Evolutionary conservation across 2,888 invertebrate genomes (phyloP).

Genomic region (Drosophila niveifrons): DNA sequence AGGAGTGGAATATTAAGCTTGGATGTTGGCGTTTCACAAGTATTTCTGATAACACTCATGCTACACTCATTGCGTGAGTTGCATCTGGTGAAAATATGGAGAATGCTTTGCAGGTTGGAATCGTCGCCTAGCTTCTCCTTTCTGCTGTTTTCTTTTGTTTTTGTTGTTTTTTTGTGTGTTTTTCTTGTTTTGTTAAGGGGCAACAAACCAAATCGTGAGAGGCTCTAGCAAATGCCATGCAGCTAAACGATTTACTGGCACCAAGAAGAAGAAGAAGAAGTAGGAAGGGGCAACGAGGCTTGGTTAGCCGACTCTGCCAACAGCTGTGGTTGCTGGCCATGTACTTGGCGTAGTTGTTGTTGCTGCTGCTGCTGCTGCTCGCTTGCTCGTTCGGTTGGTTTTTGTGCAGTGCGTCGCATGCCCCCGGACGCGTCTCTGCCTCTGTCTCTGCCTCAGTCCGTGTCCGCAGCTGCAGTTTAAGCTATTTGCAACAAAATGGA

Average conservation of each 20-base stretch:
- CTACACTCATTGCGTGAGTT: conserved; percentile 35
- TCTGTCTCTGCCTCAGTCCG: background rate
- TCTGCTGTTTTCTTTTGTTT: no score
- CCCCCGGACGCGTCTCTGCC: conserved; percentile 6
- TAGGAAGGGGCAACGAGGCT: background rate
- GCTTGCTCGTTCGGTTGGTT: conserved; percentile 45
- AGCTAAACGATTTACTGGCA: conserved; percentile 64
- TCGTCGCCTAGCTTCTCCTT: conserved; percentile 13
- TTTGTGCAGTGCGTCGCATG: conserved; percentile 60
- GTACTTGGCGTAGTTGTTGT: conserved; percentile 38
- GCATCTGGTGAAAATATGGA: conserved; percentile 18
- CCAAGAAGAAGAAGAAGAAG: background rate
- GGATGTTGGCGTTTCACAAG: conserved; percentile 40
- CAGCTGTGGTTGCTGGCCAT: conserved; percentile 67
- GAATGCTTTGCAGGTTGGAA: conserved; percentile 31
- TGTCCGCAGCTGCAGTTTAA: conserved; percentile 61
- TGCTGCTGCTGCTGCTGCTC: conserved; percentile 40
- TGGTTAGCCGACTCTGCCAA: conserved; percentile 60
- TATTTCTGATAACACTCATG: conserved; percentile 45
- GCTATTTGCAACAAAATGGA: conserved; percentile 77
- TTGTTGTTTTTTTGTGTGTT: background rate
- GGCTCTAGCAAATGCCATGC: conserved; percentile 47
- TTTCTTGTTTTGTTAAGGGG: conserved; percentile 3
- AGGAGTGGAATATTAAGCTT: background rate
- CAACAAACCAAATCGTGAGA: conserved; percentile 54